phyloP scores from a whole-genome alignment of 1,140 invertebrate genomes.

The Penaeus japonicus region DNA sequence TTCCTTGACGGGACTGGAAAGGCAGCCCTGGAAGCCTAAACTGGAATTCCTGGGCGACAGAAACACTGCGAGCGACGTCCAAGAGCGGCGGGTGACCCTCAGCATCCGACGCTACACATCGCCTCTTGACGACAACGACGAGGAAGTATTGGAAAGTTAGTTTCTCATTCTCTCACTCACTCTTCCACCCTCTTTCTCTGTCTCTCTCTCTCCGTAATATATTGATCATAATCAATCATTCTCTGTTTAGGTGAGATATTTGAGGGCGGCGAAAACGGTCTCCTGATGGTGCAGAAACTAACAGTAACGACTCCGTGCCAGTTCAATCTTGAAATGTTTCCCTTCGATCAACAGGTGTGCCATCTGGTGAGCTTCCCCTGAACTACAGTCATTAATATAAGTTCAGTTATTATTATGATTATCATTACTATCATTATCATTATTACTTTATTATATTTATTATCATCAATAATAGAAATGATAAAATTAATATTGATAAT shows the following conservation, averaged over 20 bases:
- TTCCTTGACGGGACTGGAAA: not conserved
- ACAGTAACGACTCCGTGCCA: not conserved
- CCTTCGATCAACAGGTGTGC: not conserved
- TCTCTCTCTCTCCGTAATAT: too few relatives aligned
- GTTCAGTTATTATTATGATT: too few relatives aligned
- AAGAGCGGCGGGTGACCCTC: not conserved
- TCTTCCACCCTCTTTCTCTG: too few relatives aligned
- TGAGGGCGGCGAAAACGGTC: not conserved
- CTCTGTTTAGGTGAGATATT: not conserved
- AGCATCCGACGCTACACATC: not conserved
- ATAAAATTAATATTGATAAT: too few relatives aligned
- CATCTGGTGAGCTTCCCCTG: not conserved
- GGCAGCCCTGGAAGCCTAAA: not conserved
- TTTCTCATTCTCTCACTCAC: too few relatives aligned
- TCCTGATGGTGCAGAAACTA: not conserved
- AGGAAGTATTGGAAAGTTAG: not conserved
- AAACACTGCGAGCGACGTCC: not conserved
- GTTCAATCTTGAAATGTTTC: not conserved
- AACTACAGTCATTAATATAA: too few relatives aligned
- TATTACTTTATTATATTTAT: too few relatives aligned
- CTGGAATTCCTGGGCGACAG: not conserved
- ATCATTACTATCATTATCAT: too few relatives aligned
- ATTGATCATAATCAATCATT: not conserved
- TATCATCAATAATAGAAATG: too few relatives aligned
- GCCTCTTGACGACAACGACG: not conserved